Conservation (phyloP, 2,797 vertebrate genomes). For the Aplochiton taeniatus region DNA sequence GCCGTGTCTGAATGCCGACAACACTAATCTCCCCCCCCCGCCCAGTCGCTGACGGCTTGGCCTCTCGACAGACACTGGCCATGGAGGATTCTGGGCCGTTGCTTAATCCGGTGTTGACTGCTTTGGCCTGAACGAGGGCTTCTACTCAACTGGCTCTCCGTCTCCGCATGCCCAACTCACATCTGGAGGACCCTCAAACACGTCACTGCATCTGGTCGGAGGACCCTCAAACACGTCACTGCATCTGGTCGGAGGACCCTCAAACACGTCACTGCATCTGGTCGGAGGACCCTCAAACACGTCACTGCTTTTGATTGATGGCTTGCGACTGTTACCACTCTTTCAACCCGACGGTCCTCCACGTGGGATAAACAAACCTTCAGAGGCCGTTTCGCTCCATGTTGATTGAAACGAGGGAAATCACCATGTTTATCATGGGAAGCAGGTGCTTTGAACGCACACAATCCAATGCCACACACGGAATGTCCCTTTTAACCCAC, state of each 20-base stretch:
- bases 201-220: no score
- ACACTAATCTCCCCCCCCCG: slow-evolving; percentile 42
- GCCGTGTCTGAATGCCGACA: slow-evolving; percentile 28
- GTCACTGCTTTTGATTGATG: no score
- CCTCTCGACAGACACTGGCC: slow-evolving; percentile 38
- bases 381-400: slow-evolving; percentile 36
- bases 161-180: neutral
- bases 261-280: no score
- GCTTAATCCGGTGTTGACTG: slow-evolving; percentile 7
- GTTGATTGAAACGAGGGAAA: slow-evolving; percentile 39
- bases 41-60: slow-evolving; percentile 34
- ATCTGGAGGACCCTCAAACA: no score
- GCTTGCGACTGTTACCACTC: no score
- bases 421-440: slow-evolving; percentile 71
- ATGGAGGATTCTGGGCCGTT: slow-evolving; percentile 34
- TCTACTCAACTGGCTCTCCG: slow-evolving; percentile 2
- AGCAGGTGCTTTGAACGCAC: slow-evolving; percentile 67
- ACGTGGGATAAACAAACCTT: slow-evolving; percentile 40
- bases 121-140: neutral
- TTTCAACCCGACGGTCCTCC: no score
- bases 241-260: no score
- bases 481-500: slow-evolving; percentile 45
- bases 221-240: no score
- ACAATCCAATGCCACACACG: slow-evolving; percentile 54
- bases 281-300: no score